Evolutionary conservation across 2,888 invertebrate genomes (phyloP), one percentile per base, ranked within the genome.

Genomic region (Criorhina ranunculi): DNA sequence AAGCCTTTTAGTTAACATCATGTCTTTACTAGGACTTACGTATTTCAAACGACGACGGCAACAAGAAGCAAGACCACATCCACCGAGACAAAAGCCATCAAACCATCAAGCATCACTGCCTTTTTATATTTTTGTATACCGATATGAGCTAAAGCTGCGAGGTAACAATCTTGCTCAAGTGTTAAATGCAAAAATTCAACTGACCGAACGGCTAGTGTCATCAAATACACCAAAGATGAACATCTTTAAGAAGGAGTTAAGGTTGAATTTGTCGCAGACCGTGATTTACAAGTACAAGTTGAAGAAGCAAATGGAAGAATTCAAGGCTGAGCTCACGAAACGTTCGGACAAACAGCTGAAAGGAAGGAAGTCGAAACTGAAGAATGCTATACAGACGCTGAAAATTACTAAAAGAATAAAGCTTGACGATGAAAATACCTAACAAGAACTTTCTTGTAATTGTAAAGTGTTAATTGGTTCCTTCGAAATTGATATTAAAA

Each of bases 151-250:
- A 1, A n/a, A 12, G 1, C 69, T 55, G 4, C 5, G 31, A 9
- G 9, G 11, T 3, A 44, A 7, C 9, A 44, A 33, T 19, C 33
- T 19, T n/a, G 24, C 17, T 1, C 31, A 12, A n/a, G 8, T 44
- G 0, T 9, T 33, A 8, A 33, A 19, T 8, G 33, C 53, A 0
- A 69, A 69, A 9, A 42, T 44, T 4, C 12, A 24, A n/a, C 67
- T 69, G 6, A 69, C 67, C 42, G 53, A 55, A 5, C 6, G 67
- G 17, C 24, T 69, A 6, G 19, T 69, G n/a, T 19, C 40, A 33
- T 17, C 53, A 15, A 55, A 44, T 12, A 12, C 19, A 9, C 44
- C 44, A 3, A 44, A 69, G 6, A 19, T 69, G 1, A 44, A 6
- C 4, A 17, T 31, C 9, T 44, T 62, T 35, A 19, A 9, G 9